Evolutionary conservation across 1,140 invertebrate genomes (phyloP), one percentile per base, ranked within the genome.

Genomic region (Achatina immaculata): DNA sequence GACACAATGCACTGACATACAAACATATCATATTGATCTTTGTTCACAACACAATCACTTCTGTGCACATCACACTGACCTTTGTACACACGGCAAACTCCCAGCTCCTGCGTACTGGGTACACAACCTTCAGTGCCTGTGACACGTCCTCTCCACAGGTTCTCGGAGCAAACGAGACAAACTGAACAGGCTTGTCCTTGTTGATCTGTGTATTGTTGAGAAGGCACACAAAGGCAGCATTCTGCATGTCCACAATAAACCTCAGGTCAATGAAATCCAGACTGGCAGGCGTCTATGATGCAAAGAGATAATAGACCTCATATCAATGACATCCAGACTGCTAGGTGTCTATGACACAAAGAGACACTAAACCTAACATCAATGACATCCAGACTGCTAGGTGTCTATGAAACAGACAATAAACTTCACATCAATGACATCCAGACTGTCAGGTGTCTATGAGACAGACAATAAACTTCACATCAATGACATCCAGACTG

Each of bases 71-170:
- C n/a, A n/a, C n/a, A n/a, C 48, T 51, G 4, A 76, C 74, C 74
- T 76, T 76, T 19, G 74, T 76, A 51, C 74, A 76, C 31, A 76
- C 55, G 42, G 74, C 74, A 58, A 76, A 62, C 51, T 76, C 74
- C 31, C 31, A 76, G 4, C 14, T 43, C 34, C 74, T 76, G 21
- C 31, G 74, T 38, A 55, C 14, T 36, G 74, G 74, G n/a, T 76
- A 76, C 38, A 62, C 74, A 62, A 76, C 34, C n/a, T n/a, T 76
- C 1, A 62, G 7, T 3, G 74, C 1, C 21, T 21, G 43, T 7
- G 74, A 58, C 55, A 58, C 14, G 36, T 76, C 28, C 11, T 58
- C 34, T 0, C 9, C 16, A 62, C 74, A 76, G 31, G 31, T 38
- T 3, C 34, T 4, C 24, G 74, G 31, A 38, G 74, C 48, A 76